Conservation (phyloP, 2,797 vertebrate species). For the Xenentodon cancila region DNA sequence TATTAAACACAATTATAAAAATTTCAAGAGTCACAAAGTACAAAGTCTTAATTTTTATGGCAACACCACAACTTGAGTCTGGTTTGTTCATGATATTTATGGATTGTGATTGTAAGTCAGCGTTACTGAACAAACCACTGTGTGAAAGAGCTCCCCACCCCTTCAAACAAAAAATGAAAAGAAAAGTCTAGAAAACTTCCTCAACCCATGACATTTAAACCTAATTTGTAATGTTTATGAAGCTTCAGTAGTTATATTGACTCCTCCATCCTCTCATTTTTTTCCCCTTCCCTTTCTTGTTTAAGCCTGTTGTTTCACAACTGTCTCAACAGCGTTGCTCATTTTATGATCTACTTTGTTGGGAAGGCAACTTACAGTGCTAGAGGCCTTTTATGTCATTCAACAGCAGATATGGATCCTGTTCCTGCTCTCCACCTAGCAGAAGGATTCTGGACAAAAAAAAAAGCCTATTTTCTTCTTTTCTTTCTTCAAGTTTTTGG, state of each 20-base stretch:
- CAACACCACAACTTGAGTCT: constrained; percentile 79
- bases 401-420: constrained; percentile 39
- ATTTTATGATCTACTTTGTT: constrained; percentile 12
- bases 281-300: neutral
- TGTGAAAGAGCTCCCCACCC: constrained; percentile 30
- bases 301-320: neutral
- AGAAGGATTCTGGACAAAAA: constrained; percentile 33
- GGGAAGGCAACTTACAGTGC: constrained; percentile 24
- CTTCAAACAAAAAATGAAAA: constrained; percentile 6
- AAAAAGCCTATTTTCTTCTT: constrained; percentile 15
- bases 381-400: constrained; percentile 29
- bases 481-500: constrained; percentile 52
- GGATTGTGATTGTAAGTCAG: constrained; percentile 65
- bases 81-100: constrained; percentile 69
- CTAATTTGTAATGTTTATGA: constrained; percentile 18
- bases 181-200: constrained; percentile 9
- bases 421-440: constrained; percentile 25
- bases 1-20: constrained; percentile 91
- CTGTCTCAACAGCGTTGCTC: neutral
- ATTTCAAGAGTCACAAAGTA: constrained; percentile 86
- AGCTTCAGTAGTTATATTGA: constrained; percentile 7
- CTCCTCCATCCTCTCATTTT: constrained; percentile 14
- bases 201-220: constrained; percentile 9
- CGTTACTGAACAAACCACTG: constrained; percentile 47
- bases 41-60: constrained; percentile 85